Base-by-base conservation (phyloP, 1,140 invertebrate species). In the Neuroterus valhalla region DNA sequence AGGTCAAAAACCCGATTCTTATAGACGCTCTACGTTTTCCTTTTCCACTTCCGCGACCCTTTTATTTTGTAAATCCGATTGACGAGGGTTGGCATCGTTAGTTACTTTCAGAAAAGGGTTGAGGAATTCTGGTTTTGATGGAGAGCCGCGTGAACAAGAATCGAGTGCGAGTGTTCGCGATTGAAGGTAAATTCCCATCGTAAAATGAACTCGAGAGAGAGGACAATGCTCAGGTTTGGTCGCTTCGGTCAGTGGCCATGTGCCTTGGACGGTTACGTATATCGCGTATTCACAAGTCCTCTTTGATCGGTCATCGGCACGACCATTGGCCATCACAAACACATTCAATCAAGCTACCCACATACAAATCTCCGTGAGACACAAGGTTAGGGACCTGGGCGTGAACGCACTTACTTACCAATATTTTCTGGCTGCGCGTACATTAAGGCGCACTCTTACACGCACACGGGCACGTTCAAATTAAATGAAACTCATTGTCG, bases 291-390 rank as follows among this genome's bases (percentile, higher is more conserved):
- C 86, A 86, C 84, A 84, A 82, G 78, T 82, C 80, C 77, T 83
- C 81, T 87, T 83, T 86, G 85, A 86, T 86, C 85, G 86, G 86
- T 87, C 86, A 86, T 86, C 85, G 85, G 85, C 85, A 85, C 85
- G 86, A 87, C 84, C 86, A 84, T 85, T 81, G 81, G 68, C 75
- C 55, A 55, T 67, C 72, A 48, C 50, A 8, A 19, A 62, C 48
- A 71, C 70, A 62, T 55, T 73, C 71, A 44, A 26, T 46, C 72
- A 79, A 75, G 75, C 62, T 70, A 71, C 52, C 10, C 21, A 62
- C 10, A 62, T 12, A 62, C 21, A 62, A 31, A 62, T 38, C 14
- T 14, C 12, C 14, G 31, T n/a, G 26, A 62, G 26, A 62, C 15
- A 55, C 10, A 23, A n/a, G 55, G 55, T 26, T 14, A 15, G n/a